Base-by-base conservation (phyloP, 2,888 invertebrate species). In the Lepas anatifera region DNA sequence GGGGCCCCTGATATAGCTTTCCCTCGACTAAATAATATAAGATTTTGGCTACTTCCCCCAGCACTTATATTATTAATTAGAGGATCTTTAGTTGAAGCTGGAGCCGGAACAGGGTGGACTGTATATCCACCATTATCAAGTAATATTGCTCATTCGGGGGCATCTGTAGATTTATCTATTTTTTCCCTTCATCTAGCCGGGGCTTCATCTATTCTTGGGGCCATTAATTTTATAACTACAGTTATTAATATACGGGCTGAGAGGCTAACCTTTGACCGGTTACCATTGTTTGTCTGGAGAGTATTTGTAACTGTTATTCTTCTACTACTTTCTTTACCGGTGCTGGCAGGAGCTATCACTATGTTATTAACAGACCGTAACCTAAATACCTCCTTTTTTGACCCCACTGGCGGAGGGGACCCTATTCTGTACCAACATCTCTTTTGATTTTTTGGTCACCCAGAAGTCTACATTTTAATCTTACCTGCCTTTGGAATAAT, bases 391-490 rank as follows among this genome's bases (percentile, higher is more conserved):
- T 86, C 87, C 1, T 91, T 91, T 80, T 91, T 90, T 84, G 89
- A 90, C 46, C 89, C 89, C 0, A 83, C 85, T 0, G 89, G 89
- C 72, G 90, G 90, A 39, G 91, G 90, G 69, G 90, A 91, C 70
- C 90, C 89, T 3, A 86, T 91, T 81, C 75, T 91, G 75, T 90
- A 88, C 70, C 89, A 90, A 85, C 89, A 91, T 79, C 81, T 90
- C 84, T 90, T 92, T 82, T 91, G 90, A 86, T 91, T 91, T 82
- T 92, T 91, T 85, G 90, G 90, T 0, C 90, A 91, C 70, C 90
- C 90, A 16, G 90, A 91, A 86, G 89, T 91, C 73, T 92, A 91
- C 81, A 89, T 90, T 88, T 81, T 90, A 83, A 90, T 90, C 87
- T 77, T 90, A 76, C 89, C 89, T 0, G 89, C 87, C 80, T 90